Evolutionary conservation across 2,113 vertebrate species (phyloP), one percentile per base, ranked within the genome.

Genomic region (Syrmaticus mikado): DNA sequence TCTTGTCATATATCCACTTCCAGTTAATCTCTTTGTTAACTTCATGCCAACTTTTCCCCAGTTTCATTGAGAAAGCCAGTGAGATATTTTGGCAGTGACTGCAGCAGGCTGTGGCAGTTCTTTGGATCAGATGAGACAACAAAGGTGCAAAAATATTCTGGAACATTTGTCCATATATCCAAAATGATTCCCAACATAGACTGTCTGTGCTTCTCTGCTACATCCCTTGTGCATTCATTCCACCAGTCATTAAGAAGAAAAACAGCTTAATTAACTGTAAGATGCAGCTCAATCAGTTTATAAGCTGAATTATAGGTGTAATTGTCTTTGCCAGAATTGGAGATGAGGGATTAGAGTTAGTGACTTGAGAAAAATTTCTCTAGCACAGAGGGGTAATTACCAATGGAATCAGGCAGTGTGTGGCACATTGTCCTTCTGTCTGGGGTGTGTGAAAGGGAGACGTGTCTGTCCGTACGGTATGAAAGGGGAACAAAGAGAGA

Each of bases 401-500:
- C 71, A 80, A 8, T 15, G n/a, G 65, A 89, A 92, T 55, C 43
- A 82, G 58, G 72, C 55, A 14, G 75, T 64, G 18, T 65, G 48
- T 48, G 72, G 27, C 5, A 3, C 7, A n/a, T 12, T 85, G 38
- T 40, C 5, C 41, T 25, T 28, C 60, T 43, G 34, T 53, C 52
- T 40, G 22, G 41, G 17, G 30, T 0, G 3, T 46, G 43, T 40
- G 40, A 75, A 84, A 46, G 68, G 48, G 38, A 78, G 24, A 70
- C 27, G 25, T 15, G 8, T 40, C 53, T 70, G 16, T n/a, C 65
- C n/a, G 7, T 17, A 32, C 19, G 2, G 2, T 21, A 61, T 61
- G 89, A 87, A 94, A 81, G 70, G 57, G 73, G 57, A 89, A 89
- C 34, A 92, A 85, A 80, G 65, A 78, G 36, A 27, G 50, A 94